Conservation (phyloP, 2,888 invertebrate genomes). For the Tribolium freemani region DNA sequence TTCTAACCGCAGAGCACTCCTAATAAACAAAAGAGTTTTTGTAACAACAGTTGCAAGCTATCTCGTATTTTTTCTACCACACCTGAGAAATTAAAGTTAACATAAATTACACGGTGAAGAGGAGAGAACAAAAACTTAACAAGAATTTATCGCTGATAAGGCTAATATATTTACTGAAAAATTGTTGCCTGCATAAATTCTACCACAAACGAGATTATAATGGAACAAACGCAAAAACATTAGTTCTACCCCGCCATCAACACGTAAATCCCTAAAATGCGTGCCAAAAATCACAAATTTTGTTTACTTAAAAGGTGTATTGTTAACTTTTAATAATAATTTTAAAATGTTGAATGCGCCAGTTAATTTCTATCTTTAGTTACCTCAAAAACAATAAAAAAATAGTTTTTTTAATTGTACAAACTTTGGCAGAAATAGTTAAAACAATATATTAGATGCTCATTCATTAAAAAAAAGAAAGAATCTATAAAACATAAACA, state of each 20-base stretch:
- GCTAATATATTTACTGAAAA: slow-evolving; percentile 33
- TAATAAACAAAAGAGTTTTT: slow-evolving; percentile 3
- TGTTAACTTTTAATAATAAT: no score
- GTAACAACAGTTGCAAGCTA: not conserved
- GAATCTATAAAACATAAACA: no score
- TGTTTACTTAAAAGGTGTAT: no score
- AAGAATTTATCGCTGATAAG: slow-evolving; percentile 31
- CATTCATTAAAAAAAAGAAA: no score
- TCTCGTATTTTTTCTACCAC: not conserved
- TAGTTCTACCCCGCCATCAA: not conserved
- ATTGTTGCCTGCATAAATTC: slow-evolving; percentile 9
- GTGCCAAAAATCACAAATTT: no score
- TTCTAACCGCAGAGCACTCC: slow-evolving; percentile 1
- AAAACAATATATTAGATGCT: no score
- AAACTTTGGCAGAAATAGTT: no score
- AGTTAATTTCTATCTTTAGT: no score
- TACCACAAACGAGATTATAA: slow-evolving; percentile 18
- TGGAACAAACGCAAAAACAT: slow-evolving; percentile 18
- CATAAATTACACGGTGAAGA: slow-evolving; percentile 12
- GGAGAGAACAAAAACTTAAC: slow-evolving; percentile 25
- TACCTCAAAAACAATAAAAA: no score
- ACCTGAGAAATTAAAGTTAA: slow-evolving; percentile 4
- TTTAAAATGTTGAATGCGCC: no score
- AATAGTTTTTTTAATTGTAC: no score
- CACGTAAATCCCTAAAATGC: not conserved